A percentile compares a stretch with the other conserved stretches of the same genome.
phyloP scores from a whole-genome alignment of 2,797 vertebrate genomes.

The Podarcis lilfordi region DNA sequence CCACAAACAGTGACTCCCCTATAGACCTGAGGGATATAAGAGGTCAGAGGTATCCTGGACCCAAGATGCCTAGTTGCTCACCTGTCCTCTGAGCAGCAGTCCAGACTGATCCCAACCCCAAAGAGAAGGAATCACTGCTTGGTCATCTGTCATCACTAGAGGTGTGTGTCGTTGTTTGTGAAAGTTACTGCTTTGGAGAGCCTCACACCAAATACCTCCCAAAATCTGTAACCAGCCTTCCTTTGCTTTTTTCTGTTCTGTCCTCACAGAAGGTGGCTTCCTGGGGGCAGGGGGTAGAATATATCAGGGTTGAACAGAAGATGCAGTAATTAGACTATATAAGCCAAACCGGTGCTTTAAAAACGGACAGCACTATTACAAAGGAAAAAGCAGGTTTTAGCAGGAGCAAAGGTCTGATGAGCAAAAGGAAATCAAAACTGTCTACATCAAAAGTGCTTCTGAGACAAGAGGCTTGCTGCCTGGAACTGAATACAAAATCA shows the following conservation, averaged over 20 bases:
- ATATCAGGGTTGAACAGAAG: background rate
- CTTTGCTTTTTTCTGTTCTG: background rate
- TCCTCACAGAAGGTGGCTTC: background rate
- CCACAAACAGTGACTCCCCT: too few relatives aligned
- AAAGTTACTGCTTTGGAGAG: background rate
- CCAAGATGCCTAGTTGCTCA: background rate
- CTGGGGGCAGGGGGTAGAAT: background rate
- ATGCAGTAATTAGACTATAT: background rate
- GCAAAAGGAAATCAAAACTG: background rate
- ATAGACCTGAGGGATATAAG: too few relatives aligned
- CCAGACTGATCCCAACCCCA: background rate
- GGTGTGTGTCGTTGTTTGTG: background rate
- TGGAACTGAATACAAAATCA: background rate
- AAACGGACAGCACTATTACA: background rate
- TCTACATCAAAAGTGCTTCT: background rate
- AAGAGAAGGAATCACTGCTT: background rate
- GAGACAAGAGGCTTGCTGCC: background rate
- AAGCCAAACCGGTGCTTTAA: background rate
- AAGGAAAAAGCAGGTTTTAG: background rate
- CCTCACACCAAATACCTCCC: background rate
- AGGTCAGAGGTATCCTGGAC: too few relatives aligned
- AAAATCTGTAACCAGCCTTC: background rate
- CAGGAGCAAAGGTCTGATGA: background rate
- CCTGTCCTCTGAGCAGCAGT: background rate
- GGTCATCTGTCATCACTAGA: background rate